phyloP scores from a whole-genome alignment of 2,113 vertebrate genomes.

The Onychostruthus taczanowskii region DNA sequence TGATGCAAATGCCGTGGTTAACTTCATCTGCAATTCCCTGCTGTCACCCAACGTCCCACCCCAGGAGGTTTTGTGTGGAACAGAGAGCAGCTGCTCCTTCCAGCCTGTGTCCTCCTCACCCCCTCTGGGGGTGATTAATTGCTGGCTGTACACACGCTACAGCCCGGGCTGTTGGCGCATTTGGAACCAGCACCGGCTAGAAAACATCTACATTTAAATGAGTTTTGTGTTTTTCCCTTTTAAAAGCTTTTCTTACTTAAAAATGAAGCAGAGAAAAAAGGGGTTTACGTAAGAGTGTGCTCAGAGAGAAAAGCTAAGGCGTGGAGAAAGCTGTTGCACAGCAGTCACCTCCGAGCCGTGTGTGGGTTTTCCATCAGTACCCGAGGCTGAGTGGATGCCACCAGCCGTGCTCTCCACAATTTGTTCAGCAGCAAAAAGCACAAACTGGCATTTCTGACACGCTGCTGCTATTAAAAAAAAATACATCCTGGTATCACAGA shows the following conservation, averaged over 20 bases:
- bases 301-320: background rate
- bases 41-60: accelerated
- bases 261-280: background rate
- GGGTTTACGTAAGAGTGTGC: background rate
- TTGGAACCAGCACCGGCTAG: background rate
- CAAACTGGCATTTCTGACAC: background rate
- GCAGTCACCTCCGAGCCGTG: background rate
- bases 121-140: background rate
- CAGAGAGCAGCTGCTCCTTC: background rate
- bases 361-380: background rate
- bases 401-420: background rate
- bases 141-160: accelerated
- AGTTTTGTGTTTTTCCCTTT: background rate
- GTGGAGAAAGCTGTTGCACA: background rate
- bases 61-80: accelerated
- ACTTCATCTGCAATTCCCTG: background rate
- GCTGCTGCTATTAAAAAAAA: background rate
- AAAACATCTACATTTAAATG: background rate
- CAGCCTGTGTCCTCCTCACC: background rate
- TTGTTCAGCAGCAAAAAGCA: background rate
- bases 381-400: background rate
- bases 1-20: background rate
- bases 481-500: background rate
- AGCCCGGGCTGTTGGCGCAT: background rate
- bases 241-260: background rate